Conservation (phyloP, 2,888 invertebrate species). For the Leptinotarsa juncta region DNA sequence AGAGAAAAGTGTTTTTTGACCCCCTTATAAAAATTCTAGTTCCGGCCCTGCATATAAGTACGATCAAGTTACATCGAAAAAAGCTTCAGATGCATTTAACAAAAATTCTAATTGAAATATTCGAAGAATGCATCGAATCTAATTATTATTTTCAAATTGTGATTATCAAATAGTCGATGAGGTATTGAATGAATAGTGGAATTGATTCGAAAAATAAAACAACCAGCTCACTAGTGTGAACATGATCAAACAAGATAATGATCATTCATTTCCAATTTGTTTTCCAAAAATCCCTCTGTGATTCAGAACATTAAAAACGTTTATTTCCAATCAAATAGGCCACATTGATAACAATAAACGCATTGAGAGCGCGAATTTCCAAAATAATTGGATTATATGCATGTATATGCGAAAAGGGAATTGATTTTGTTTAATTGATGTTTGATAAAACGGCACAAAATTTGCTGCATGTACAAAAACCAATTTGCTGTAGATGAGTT, state of each 20-base stretch:
- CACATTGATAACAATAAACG: slow-evolving; percentile 41
- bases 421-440: slow-evolving; percentile 52
- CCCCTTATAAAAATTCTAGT: no score
- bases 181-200: no score
- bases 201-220: no score
- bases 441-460: slow-evolving; percentile 51
- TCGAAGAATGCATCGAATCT: no score
- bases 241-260: not conserved
- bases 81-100: no score
- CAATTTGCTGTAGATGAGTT: slow-evolving; percentile 41
- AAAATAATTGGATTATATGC: slow-evolving; percentile 44
- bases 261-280: slow-evolving; percentile 7
- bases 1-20: no score
- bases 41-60: no score
- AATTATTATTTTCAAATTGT: no score
- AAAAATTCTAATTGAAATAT: no score
- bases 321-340: slow-evolving; percentile 39
- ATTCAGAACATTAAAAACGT: slow-evolving; percentile 30
- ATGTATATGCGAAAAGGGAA: slow-evolving; percentile 35
- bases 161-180: no score
- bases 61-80: no score
- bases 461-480: slow-evolving; percentile 45
- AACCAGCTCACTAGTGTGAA: no score
- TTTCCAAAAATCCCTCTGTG: slow-evolving; percentile 11
- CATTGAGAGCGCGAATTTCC: slow-evolving; percentile 34